Percentiles rank a stretch among this genome's conserved stretches.
Conservation (phyloP, 2,888 invertebrate species). For the Elmis aenea region DNA sequence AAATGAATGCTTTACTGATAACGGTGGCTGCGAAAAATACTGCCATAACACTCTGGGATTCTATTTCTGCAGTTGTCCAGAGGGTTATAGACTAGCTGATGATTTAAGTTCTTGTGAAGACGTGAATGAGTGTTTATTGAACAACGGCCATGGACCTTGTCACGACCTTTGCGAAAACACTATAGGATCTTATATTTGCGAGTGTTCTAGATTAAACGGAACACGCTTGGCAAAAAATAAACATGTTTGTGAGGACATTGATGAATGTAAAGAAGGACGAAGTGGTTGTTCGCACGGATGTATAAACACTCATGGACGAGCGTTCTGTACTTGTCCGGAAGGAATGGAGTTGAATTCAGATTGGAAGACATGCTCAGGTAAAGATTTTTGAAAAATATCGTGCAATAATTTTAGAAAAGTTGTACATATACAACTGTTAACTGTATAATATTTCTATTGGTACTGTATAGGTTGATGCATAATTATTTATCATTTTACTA, state of each 20-base stretch:
- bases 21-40: slow-evolving; percentile 52
- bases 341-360: slow-evolving; percentile 39
- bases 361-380: slow-evolving; percentile 41
- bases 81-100: slow-evolving; percentile 49
- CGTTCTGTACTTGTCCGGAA: slow-evolving; percentile 41
- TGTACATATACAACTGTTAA: too few species aligned
- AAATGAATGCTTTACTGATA: slow-evolving; percentile 52
- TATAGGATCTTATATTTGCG: slow-evolving; percentile 54
- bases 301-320: slow-evolving; percentile 49
- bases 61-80: slow-evolving; percentile 52
- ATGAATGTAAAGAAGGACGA: slow-evolving; percentile 46
- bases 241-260: slow-evolving; percentile 54
- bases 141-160: slow-evolving; percentile 59
- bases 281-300: slow-evolving; percentile 58
- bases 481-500: too few species aligned
- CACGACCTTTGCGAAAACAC: slow-evolving; percentile 56
- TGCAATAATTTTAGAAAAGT: neutral
- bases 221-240: slow-evolving; percentile 53
- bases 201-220: slow-evolving; percentile 55
- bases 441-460: too few species aligned
- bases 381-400: slow-evolving; percentile 5
- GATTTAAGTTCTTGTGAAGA: slow-evolving; percentile 43
- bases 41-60: slow-evolving; percentile 56
- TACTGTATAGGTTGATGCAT: too few species aligned
- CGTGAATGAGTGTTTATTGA: slow-evolving; percentile 57